These are phyloP conservation scores for Apostichopus leukothele DNA, from an alignment of 53 echinoderm and acorn worm genomes.

Conservation along the genomic window DNA sequence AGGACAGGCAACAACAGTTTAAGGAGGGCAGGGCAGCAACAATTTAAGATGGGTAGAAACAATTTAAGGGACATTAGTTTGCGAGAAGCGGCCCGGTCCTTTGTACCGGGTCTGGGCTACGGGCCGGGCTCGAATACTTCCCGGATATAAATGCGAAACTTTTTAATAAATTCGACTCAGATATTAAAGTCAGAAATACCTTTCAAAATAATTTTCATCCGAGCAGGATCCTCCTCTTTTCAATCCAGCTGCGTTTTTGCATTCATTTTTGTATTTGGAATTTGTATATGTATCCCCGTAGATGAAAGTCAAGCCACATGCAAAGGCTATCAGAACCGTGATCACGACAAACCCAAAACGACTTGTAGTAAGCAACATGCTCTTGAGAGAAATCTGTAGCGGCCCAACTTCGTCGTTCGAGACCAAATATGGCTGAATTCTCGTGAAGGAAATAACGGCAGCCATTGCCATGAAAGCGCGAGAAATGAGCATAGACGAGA, in stretches of 20 bases:
- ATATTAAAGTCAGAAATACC: slow-evolving; percentile 30
- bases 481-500: slow-evolving; percentile 68
- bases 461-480: slow-evolving; percentile 70
- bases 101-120: no score
- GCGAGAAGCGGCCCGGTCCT: no score
- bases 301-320: slow-evolving; percentile 69
- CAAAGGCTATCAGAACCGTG: slow-evolving; percentile 71
- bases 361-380: slow-evolving; percentile 74
- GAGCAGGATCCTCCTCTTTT: slow-evolving; percentile 42
- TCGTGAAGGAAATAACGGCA: slow-evolving; percentile 65
- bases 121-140: no score
- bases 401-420: slow-evolving; percentile 85
- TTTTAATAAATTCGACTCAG: not conserved
- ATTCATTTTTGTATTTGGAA: not conserved
- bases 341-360: slow-evolving; percentile 78
- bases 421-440: slow-evolving; percentile 72
- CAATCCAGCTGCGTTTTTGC: slow-evolving; percentile 11
- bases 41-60: no score
- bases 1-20: no score
- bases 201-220: slow-evolving; percentile 43
- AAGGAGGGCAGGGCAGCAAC: no score
- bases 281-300: slow-evolving; percentile 55
- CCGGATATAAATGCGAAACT: no score
- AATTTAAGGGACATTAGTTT: no score
- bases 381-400: slow-evolving; percentile 79